Evolutionary conservation across 1,140 invertebrate genomes (phyloP).

Genomic region (Lordiphosa stackelbergi): DNA sequence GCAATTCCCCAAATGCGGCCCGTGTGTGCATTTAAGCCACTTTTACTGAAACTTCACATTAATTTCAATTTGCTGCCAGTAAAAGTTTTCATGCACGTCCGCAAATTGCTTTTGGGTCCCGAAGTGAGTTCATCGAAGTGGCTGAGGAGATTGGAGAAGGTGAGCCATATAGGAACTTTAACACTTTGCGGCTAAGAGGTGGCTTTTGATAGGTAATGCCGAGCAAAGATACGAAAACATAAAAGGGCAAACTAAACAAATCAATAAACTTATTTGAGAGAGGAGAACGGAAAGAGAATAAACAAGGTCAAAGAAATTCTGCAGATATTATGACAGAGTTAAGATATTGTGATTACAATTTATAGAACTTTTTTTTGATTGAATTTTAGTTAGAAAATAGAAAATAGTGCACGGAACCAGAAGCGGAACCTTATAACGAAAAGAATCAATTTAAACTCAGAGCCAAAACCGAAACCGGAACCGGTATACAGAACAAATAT

Average conservation of each 20-base stretch:
- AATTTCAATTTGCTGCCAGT: constrained; percentile 76
- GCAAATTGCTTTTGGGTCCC: constrained; percentile 66
- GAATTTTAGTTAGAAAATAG: no score
- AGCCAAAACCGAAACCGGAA: no score
- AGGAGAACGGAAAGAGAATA: neutral
- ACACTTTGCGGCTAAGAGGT: constrained; percentile 64
- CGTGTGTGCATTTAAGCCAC: constrained; percentile 76
- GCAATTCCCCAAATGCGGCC: constrained; percentile 76
- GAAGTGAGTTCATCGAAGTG: constrained; percentile 1
- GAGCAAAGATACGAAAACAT: constrained; percentile 20
- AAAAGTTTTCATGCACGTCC: constrained; percentile 76
- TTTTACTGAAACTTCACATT: constrained; percentile 76
- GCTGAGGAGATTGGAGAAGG: constrained; percentile 22
- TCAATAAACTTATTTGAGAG: constrained; percentile 14
- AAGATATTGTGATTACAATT: no score
- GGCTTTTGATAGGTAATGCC: constrained; percentile 38
- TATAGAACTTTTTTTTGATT: no score
- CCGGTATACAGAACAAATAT: no score
- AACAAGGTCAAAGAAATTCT: no score
- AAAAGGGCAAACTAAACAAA: constrained; percentile 36
- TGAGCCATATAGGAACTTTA: constrained; percentile 53
- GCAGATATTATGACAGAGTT: no score
- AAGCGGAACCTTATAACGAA: no score
- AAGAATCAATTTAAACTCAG: no score
- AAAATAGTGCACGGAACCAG: no score